A percentile compares a stretch with the other conserved stretches of the same genome.
These are phyloP conservation scores for Cochlearius cochlearius DNA, from an alignment of 2,113 vertebrate species.

Conservation along the genomic window DNA sequence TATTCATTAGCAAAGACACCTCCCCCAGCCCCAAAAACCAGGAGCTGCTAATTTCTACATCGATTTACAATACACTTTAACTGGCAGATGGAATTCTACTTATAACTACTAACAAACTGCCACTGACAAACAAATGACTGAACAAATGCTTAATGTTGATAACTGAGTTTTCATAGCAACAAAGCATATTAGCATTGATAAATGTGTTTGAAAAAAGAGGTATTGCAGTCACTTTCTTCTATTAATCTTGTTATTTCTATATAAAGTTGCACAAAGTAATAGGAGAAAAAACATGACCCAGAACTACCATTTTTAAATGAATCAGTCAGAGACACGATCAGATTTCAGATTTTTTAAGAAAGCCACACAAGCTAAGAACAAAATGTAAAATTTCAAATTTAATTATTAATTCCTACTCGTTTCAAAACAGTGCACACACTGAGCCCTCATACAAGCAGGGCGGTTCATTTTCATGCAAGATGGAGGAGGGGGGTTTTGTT, in stretches of 20 bases:
- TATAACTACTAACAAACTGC: slow-evolving; percentile 80
- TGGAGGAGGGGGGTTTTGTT: background rate
- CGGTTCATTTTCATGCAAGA: background rate
- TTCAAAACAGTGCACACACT: background rate
- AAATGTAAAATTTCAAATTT: background rate
- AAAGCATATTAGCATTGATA: slow-evolving; percentile 55
- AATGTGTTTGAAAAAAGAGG: slow-evolving; percentile 3
- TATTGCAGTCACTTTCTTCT: slow-evolving; percentile 11
- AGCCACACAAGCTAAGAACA: background rate
- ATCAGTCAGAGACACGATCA: background rate
- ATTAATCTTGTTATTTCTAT: slow-evolving; percentile 6
- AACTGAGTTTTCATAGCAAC: slow-evolving; percentile 65
- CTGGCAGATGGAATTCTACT: slow-evolving; percentile 79
- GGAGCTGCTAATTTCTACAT: slow-evolving; percentile 69
- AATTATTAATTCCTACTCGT: background rate
- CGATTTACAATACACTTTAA: slow-evolving; percentile 67
- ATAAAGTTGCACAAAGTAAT: background rate
- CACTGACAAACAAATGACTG: slow-evolving; percentile 76
- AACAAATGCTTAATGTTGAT: slow-evolving; percentile 73
- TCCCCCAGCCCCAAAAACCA: background rate
- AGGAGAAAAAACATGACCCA: background rate
- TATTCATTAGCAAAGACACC: slow-evolving; percentile 62
- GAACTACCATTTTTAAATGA: background rate
- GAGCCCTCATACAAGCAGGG: background rate
- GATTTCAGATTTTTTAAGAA: background rate